Percentiles rank a stretch among this genome's conserved stretches.
Conservation (phyloP, 2,888 invertebrate species). For the Cephus pulcher region DNA sequence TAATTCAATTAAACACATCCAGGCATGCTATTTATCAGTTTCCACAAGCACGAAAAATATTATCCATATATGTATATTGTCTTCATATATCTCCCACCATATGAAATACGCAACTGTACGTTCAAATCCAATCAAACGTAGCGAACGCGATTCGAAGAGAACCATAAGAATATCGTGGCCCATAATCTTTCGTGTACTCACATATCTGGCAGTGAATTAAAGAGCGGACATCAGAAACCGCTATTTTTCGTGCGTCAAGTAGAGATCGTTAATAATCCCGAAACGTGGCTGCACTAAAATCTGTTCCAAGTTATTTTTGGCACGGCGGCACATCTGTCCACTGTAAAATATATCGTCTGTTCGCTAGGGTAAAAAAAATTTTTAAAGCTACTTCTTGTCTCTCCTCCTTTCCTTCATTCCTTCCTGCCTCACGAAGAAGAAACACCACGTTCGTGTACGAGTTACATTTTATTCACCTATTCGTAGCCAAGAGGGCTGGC, state of each 20-base stretch:
- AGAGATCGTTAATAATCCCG: slow-evolving; percentile 19
- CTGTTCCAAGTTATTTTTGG: slow-evolving; percentile 25
- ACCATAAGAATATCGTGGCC: not conserved
- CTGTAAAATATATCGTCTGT: slow-evolving; percentile 13
- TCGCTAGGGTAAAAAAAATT: not conserved
- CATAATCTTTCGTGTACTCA: not conserved
- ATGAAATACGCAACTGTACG: not conserved
- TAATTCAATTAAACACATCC: not conserved
- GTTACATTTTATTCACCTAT: slow-evolving; percentile 6
- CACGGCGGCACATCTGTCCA: slow-evolving; percentile 12
- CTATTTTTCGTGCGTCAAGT: not conserved
- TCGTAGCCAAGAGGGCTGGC: not conserved
- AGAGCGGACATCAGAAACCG: not conserved
- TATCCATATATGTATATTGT: not conserved
- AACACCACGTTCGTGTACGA: not conserved
- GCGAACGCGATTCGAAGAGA: not conserved
- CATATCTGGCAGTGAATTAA: not conserved
- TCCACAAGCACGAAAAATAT: not conserved
- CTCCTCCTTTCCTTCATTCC: not conserved
- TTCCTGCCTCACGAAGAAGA: not conserved
- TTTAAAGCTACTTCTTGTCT: slow-evolving; percentile 3
- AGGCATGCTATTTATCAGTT: not conserved
- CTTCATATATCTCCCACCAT: not conserved
- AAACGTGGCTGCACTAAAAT: slow-evolving; percentile 19
- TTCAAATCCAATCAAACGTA: not conserved